Evolutionary conservation across 2,113 vertebrate genomes (phyloP).

Genomic region (Limanda limanda): DNA sequence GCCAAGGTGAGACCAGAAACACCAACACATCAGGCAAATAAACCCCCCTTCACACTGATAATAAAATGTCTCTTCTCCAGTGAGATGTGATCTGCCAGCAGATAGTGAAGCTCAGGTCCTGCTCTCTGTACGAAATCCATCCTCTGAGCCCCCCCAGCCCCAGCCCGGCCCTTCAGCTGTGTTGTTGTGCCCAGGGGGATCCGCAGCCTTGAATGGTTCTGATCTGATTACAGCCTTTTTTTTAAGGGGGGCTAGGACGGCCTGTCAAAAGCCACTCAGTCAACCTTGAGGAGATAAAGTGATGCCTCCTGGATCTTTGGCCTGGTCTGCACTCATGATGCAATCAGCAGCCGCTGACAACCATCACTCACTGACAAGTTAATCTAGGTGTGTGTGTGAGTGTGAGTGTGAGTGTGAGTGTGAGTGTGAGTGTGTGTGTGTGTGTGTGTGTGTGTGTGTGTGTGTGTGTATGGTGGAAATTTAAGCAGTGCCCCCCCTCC

Average conservation of each 20-base stretch:
- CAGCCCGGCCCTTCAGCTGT: constrained; percentile 4
- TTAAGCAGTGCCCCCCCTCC: too few relatives aligned
- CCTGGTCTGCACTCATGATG: constrained; percentile 81
- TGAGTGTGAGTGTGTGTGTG: constrained; percentile 5
- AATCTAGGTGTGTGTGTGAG: constrained; percentile 7
- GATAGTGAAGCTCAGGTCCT: constrained; percentile 48
- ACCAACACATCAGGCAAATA: constrained; percentile 46
- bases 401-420: background rate
- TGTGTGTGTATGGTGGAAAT: background rate
- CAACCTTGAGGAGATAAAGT: constrained; percentile 87
- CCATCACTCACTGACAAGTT: constrained; percentile 62
- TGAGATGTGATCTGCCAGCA: constrained; percentile 38
- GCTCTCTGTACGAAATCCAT: constrained; percentile 32
- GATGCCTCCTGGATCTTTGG: constrained; percentile 81
- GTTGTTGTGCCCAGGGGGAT: constrained; percentile 66
- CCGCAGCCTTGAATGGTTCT: constrained; percentile 81
- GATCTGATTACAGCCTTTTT: constrained; percentile 76
- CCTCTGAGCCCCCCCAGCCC: constrained; percentile 1
- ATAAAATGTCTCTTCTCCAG: background rate
- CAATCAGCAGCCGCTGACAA: constrained; percentile 68
- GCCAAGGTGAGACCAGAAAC: constrained; percentile 68
- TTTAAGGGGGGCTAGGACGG: background rate
- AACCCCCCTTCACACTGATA: constrained; percentile 48
- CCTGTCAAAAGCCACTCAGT: constrained; percentile 78
- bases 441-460: background rate